phyloP scores from a whole-genome alignment of 2,888 invertebrate species.

The Myopa testacea region DNA sequence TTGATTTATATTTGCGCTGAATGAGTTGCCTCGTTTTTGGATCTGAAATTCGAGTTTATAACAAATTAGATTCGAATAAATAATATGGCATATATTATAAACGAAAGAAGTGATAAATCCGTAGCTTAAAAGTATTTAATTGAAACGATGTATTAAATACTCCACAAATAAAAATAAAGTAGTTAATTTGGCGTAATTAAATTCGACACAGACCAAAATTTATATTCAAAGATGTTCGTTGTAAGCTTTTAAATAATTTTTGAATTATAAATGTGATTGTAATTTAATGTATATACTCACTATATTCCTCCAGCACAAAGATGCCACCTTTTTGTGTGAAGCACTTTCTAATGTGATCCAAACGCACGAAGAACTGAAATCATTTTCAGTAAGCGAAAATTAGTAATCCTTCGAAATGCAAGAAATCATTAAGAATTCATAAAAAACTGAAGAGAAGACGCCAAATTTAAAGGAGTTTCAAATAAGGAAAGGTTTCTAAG shows the following conservation, averaged over 20 bases:
- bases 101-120: too few relatives aligned
- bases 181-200: too few relatives aligned
- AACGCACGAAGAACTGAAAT: slow-evolving; percentile 98
- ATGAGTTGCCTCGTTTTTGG: slow-evolving; percentile 96
- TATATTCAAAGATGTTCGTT: too few relatives aligned
- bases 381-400: slow-evolving; percentile 31
- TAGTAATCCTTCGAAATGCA: slow-evolving; percentile 17
- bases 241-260: too few relatives aligned
- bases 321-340: slow-evolving; percentile 99
- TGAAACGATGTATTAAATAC: too few relatives aligned
- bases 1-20: slow-evolving; percentile 96
- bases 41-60: slow-evolving; percentile 76
- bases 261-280: too few relatives aligned
- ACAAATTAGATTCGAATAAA: not conserved
- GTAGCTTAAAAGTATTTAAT: too few relatives aligned
- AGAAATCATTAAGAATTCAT: not conserved
- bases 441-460: slow-evolving; percentile 12
- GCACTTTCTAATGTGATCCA: slow-evolving; percentile 99
- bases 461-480: slow-evolving; percentile 37
- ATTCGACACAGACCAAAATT: too few relatives aligned
- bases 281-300: slow-evolving; percentile 76
- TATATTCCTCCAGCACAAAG: slow-evolving; percentile 99
- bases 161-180: too few relatives aligned
- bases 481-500: not conserved
- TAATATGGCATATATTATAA: too few relatives aligned